A percentile compares a stretch with the other conserved stretches of the same genome.
These are phyloP conservation scores for Polymixis flavicincta DNA, from an alignment of 2,888 invertebrate genomes.

Conservation along the genomic window DNA sequence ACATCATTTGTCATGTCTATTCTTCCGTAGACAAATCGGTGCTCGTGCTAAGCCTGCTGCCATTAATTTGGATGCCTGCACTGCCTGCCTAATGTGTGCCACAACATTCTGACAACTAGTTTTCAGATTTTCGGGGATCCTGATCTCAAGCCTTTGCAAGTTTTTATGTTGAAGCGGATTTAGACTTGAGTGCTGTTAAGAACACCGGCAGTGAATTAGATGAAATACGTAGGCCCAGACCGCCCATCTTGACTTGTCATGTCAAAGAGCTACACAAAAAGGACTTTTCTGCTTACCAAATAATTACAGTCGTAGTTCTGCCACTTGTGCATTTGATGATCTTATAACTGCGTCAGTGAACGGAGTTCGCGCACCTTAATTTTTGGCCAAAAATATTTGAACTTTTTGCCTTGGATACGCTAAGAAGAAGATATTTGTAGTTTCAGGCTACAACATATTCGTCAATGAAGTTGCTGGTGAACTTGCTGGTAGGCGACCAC, in stretches of 20 bases:
- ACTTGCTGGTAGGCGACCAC: not conserved
- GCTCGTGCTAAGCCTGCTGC: too few species aligned
- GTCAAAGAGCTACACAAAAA: not conserved
- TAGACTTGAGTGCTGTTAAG: not conserved
- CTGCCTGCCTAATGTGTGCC: too few species aligned
- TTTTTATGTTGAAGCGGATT: not conserved
- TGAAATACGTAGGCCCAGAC: not conserved
- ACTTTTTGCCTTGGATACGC: too few species aligned
- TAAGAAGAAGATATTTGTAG: not conserved
- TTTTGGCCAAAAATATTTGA: too few species aligned
- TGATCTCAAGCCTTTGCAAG: not conserved
- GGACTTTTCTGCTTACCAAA: not conserved
- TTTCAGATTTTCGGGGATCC: not conserved
- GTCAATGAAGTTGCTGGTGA: not conserved
- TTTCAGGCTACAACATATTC: not conserved
- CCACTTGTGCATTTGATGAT: too few species aligned
- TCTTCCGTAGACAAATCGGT: too few species aligned
- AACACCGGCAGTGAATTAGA: not conserved
- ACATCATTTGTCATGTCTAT: too few species aligned
- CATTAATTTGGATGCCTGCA: too few species aligned
- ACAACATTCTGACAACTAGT: not conserved
- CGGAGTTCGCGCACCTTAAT: too few species aligned
- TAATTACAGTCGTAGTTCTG: too few species aligned
- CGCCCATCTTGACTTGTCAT: not conserved
- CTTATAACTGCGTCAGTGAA: too few species aligned